Percentiles rank a stretch among this genome's conserved stretches.
Evolutionary conservation across 1,140 invertebrate species (phyloP).

Genomic region (Lucilia cuprina): DNA sequence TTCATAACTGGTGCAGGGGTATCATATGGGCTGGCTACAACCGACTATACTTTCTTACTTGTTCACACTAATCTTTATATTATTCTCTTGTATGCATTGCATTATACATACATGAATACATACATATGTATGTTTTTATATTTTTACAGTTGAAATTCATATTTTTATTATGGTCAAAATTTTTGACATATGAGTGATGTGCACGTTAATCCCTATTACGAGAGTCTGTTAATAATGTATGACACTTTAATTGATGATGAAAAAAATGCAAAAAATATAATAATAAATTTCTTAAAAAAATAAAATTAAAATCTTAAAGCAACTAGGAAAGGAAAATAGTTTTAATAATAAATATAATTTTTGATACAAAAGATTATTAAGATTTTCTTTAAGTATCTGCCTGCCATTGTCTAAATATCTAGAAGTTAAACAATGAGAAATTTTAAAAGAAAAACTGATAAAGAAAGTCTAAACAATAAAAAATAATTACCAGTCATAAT

Average conservation of each 20-base stretch:
- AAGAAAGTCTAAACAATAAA: neutral
- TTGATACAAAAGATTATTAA: neutral
- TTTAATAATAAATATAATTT: neutral
- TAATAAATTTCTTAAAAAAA: neutral
- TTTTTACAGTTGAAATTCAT: no score
- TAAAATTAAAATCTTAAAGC: neutral
- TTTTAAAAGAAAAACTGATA: neutral
- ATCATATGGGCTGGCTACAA: no score
- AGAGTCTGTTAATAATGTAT: neutral
- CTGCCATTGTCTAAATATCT: neutral
- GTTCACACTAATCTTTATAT: no score
- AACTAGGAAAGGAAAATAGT: neutral
- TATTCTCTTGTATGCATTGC: no score
- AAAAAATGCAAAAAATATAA: neutral
- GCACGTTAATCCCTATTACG: neutral
- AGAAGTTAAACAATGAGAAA: neutral
- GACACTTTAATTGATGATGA: neutral
- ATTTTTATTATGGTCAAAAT: neutral
- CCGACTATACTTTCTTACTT: no score
- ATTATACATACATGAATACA: no score
- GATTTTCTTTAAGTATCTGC: neutral
- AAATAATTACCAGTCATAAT: conserved; percentile 1
- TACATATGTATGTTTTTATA: no score
- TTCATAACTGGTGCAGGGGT: no score
- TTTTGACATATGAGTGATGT: neutral